Base-by-base conservation (phyloP, 2,113 vertebrate species). In the Enhydra lutris region DNA sequence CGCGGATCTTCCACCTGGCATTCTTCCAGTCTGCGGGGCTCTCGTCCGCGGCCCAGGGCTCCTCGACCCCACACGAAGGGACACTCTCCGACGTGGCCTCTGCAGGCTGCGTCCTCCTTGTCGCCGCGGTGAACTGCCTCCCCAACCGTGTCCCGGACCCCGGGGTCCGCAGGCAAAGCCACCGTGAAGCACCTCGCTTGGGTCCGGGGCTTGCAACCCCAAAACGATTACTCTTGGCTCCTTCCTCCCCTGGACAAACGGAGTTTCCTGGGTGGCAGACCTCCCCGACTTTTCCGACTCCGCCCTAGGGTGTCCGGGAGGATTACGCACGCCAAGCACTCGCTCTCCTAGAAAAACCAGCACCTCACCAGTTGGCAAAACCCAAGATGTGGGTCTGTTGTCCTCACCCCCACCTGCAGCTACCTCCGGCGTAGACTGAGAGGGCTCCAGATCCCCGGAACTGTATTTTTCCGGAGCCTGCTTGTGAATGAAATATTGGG, bases 1-100 rank as follows among this genome's bases (percentile, higher is more conserved):
- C 1, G 0, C 59, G 4, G 11, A 4, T 23, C 23, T 34, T 50
- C 6, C 1, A 4, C 11, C 15, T 31, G 52, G 39, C 20, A 6
- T 31, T 79, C 26, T 36, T 52, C n/a, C 34, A 4, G 42, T 10
- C 63, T 52, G 36, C n/a, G 21, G 61, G 50, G 55, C 34, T 61
- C 24, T 42, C 20, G 9, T n/a, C 47, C 26, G 14, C 21, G 79
- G 15, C 23, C 23, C 42, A 73, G 65, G 21, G 3, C 52, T 73
- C 34, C 74, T 7, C 74, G 76, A 96, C 67, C 5, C 52, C 24
- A 34, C 24, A 50, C 4, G 11, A 69, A 39, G 24, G 39, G 21
- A 14, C 81, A 45, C 65, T 26, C 31, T 52, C 20, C 42, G 10
- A 7, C 29, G n/a, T 2, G 29, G 34, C 26, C 42, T 47, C 39